Evolutionary conservation across 2,888 invertebrate species (phyloP).

Genomic region (Limenitis arthemis): DNA sequence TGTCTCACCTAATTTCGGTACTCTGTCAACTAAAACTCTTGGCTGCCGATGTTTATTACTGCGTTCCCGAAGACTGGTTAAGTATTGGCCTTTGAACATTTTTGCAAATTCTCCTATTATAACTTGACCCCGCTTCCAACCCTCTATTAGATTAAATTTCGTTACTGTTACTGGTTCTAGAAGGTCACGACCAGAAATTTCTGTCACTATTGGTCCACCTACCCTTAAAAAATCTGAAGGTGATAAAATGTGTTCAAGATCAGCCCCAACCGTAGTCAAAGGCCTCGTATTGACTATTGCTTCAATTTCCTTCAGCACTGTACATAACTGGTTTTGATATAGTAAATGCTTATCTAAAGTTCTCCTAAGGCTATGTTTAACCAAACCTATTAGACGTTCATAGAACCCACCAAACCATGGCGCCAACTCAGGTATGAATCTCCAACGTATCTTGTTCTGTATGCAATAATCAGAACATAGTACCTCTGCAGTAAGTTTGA

Average conservation of each 20-base stretch:
- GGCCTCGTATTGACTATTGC: slow-evolving; percentile 14
- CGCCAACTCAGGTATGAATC: slow-evolving; percentile 15
- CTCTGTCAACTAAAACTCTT: slow-evolving; percentile 3
- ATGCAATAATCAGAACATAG: slow-evolving; percentile 8
- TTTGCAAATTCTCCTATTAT: slow-evolving; percentile 16
- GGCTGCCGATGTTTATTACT: slow-evolving; percentile 7
- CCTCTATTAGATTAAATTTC: background rate
- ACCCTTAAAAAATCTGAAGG: slow-evolving; percentile 6
- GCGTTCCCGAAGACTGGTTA: slow-evolving; percentile 1
- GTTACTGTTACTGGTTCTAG: background rate
- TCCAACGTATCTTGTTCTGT: slow-evolving; percentile 6
- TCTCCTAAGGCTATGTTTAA: slow-evolving; percentile 13
- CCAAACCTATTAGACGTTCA: slow-evolving; percentile 14
- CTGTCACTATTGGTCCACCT: background rate
- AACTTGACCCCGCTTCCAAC: slow-evolving; percentile 4
- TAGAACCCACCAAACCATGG: slow-evolving; percentile 20
- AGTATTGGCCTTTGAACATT: slow-evolving; percentile 19
- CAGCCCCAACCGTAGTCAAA: slow-evolving; percentile 8
- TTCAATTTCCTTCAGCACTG: slow-evolving; percentile 17
- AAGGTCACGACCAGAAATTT: background rate
- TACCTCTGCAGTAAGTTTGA: slow-evolving; percentile 21
- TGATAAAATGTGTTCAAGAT: slow-evolving; percentile 9
- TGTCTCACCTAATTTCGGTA: slow-evolving; percentile 10
- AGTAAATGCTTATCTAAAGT: slow-evolving; percentile 15
- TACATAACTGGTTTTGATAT: slow-evolving; percentile 12